These are phyloP conservation scores for Machimus atricapillus DNA, from an alignment of 2,888 invertebrate species.

Conservation along the genomic window DNA sequence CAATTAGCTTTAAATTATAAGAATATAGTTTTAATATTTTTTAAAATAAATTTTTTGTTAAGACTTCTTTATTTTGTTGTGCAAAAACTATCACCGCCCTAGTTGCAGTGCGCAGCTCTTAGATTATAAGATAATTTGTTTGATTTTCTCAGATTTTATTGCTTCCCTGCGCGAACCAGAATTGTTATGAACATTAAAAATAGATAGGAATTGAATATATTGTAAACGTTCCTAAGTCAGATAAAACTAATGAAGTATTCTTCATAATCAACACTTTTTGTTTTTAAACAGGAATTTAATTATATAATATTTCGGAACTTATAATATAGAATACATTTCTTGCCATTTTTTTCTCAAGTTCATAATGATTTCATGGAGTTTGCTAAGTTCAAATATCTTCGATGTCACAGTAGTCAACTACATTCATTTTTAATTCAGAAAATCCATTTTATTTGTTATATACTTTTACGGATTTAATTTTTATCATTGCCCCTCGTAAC, in stretches of 20 bases:
- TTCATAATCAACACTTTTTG: neutral
- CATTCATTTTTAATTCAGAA: neutral
- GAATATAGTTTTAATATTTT: neutral
- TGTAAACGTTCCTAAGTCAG: neutral
- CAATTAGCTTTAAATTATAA: neutral
- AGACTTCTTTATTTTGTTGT: neutral
- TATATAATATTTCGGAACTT: neutral
- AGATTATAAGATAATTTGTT: neutral
- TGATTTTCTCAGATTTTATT: neutral
- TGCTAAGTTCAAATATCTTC: neutral
- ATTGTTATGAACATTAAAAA: neutral
- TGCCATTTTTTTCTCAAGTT: neutral
- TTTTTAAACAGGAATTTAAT: neutral
- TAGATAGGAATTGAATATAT: neutral
- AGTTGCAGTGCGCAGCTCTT: neutral
- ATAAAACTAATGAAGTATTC: neutral
- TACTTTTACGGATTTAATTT: neutral
- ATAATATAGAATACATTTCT: neutral
- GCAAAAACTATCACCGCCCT: neutral
- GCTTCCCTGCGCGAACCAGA: neutral
- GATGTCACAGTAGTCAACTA: neutral
- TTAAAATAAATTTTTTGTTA: neutral
- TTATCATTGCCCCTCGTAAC: neutral
- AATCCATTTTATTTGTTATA: neutral
- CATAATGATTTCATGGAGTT: neutral